Evolutionary conservation across 2,797 vertebrate species (phyloP).

Genomic region (Amblyraja radiata): DNA sequence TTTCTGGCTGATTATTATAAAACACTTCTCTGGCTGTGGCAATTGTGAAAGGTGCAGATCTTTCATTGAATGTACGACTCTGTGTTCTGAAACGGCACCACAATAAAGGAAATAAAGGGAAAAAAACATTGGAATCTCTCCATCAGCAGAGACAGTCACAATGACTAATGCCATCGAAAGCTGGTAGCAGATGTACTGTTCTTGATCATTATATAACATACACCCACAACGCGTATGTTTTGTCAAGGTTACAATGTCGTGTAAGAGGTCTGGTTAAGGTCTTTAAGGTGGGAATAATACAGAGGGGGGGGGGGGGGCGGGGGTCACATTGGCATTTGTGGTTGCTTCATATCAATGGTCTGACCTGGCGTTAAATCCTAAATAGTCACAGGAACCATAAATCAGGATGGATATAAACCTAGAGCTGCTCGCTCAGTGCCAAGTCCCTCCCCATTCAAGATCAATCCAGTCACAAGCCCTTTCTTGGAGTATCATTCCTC

Average conservation of each 20-base stretch:
- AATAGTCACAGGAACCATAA: not conserved
- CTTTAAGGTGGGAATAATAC: not conserved
- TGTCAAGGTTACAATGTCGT: not conserved
- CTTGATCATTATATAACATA: slow-evolving; percentile 11
- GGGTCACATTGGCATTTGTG: not conserved
- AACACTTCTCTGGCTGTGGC: not conserved
- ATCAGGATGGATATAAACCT: not conserved
- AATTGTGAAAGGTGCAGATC: not conserved
- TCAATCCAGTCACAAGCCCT: not conserved
- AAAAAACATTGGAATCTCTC: not conserved
- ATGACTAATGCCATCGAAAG: slow-evolving; percentile 61
- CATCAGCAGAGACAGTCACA: slow-evolving; percentile 39
- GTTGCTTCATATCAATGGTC: not conserved
- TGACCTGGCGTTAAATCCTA: not conserved
- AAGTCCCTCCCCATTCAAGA: not conserved
- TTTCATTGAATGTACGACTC: not conserved
- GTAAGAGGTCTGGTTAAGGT: not conserved
- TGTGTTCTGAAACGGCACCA: not conserved
- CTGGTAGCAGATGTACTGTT: slow-evolving; percentile 50
- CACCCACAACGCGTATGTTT: too few relatives aligned
- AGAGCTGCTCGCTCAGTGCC: not conserved
- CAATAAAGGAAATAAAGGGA: not conserved
- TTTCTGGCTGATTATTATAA: not conserved
- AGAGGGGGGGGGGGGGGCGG: too few relatives aligned
- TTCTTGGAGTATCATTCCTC: slow-evolving; percentile 3